Evolutionary conservation across 2,113 vertebrate species (phyloP).

Genomic region (Gnathonemus echidnorhynchus): DNA sequence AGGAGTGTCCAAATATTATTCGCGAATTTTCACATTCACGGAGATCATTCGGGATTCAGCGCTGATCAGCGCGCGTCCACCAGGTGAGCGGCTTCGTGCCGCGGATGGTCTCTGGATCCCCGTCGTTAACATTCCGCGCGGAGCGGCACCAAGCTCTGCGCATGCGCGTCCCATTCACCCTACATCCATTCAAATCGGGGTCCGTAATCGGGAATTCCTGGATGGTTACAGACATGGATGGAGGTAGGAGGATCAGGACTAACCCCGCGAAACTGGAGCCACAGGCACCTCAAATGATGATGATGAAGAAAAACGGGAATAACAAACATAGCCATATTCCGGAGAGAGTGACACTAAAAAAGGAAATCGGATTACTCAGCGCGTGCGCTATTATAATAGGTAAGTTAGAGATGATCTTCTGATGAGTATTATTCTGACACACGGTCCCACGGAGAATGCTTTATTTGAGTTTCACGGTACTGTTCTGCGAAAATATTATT

Average conservation of each 20-base stretch:
- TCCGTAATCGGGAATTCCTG: slow-evolving; percentile 26
- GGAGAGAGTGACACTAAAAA: slow-evolving; percentile 73
- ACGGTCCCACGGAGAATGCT: not conserved
- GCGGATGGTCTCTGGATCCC: not conserved
- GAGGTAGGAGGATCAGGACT: slow-evolving; percentile 44
- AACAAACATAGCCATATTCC: slow-evolving; percentile 34
- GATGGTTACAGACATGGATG: slow-evolving; percentile 45
- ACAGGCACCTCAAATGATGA: slow-evolving; percentile 39
- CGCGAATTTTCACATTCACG: not conserved
- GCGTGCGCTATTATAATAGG: slow-evolving; percentile 85
- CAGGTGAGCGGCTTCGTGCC: not conserved
- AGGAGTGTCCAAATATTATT: not conserved
- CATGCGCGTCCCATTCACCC: slow-evolving; percentile 35
- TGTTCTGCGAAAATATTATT: not conserved
- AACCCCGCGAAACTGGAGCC: slow-evolving; percentile 37
- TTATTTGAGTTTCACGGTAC: not conserved
- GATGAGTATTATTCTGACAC: not conserved
- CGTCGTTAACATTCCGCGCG: slow-evolving; percentile 9
- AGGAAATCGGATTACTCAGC: slow-evolving; percentile 78
- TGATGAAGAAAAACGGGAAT: slow-evolving; percentile 42
- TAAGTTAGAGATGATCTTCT: slow-evolving; percentile 43
- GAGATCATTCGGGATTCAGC: not conserved
- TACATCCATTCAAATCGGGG: slow-evolving; percentile 36
- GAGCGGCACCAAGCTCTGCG: slow-evolving; percentile 19
- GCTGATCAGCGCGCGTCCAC: not conserved